phyloP scores from a whole-genome alignment of 1,140 invertebrate species.

The Thaumatotibia leucotreta region DNA sequence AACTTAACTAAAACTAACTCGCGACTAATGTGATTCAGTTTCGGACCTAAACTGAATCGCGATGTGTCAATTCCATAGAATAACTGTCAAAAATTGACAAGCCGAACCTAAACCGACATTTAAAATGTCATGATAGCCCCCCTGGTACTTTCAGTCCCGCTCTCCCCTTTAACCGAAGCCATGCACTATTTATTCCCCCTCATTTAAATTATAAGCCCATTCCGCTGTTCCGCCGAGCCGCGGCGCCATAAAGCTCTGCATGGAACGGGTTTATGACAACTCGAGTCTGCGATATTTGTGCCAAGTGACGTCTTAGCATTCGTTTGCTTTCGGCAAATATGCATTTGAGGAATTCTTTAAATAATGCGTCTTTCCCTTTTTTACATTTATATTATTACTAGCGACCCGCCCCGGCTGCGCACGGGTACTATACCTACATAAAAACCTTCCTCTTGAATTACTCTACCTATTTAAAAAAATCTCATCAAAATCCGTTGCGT shows the following conservation, averaged over 20 bases:
- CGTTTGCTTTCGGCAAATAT: background rate
- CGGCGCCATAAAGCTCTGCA: background rate
- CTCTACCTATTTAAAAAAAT: too few relatives aligned
- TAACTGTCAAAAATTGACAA: too few relatives aligned
- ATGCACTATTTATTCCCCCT: background rate
- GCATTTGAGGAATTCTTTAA: background rate
- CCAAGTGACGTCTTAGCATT: background rate
- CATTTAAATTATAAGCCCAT: background rate
- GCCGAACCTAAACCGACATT: too few relatives aligned
- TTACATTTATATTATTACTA: too few relatives aligned
- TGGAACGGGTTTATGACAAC: background rate
- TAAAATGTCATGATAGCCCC: background rate
- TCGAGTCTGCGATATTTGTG: background rate
- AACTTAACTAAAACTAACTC: too few relatives aligned
- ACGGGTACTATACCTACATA: too few relatives aligned
- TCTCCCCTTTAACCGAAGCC: background rate
- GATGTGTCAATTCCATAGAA: too few relatives aligned
- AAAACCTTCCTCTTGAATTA: too few relatives aligned
- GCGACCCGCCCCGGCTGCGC: too few relatives aligned
- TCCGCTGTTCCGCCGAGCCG: background rate
- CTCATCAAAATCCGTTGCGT: too few relatives aligned
- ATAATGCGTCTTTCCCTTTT: background rate
- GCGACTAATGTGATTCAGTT: too few relatives aligned
- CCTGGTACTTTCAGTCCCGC: background rate
- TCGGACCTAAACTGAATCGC: too few relatives aligned